A percentile compares a stretch with the other conserved stretches of the same genome.
Evolutionary conservation across 1,140 invertebrate species (phyloP).

Genomic region (Sipha flava): DNA sequence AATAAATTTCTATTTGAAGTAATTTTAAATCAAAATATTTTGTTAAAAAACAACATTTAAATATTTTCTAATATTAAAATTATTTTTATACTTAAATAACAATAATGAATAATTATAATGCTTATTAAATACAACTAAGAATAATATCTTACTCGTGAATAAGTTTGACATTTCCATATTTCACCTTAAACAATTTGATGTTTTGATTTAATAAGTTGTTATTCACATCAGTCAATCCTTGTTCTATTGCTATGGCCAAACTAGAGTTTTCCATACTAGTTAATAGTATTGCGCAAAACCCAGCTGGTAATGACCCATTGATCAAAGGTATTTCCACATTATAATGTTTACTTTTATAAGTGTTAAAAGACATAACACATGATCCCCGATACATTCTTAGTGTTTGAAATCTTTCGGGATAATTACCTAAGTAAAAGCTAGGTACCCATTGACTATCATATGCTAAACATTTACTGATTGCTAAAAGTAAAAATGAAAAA

Average conservation of each 20-base stretch:
- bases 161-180: background rate
- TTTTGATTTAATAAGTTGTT: background rate
- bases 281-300: slow-evolving; percentile 20
- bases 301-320: background rate
- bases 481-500: background rate
- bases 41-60: no score
- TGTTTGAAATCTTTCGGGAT: background rate
- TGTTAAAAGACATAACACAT: background rate
- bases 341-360: background rate
- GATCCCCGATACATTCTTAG: slow-evolving; percentile 24
- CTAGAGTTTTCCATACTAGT: background rate
- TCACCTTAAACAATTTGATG: background rate
- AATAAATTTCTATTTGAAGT: no score
- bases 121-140: no score
- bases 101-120: no score
- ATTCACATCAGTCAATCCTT: background rate
- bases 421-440: background rate
- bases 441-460: slow-evolving; percentile 10
- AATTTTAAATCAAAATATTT: no score
- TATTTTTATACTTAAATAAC: no score
- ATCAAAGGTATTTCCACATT: slow-evolving; percentile 16
- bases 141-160: slow-evolving; percentile 7
- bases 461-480: background rate
- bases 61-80: no score
- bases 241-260: slow-evolving; percentile 15